phyloP scores from a whole-genome alignment of 23 tunicate genomes.

The Ciona savignyi region DNA sequence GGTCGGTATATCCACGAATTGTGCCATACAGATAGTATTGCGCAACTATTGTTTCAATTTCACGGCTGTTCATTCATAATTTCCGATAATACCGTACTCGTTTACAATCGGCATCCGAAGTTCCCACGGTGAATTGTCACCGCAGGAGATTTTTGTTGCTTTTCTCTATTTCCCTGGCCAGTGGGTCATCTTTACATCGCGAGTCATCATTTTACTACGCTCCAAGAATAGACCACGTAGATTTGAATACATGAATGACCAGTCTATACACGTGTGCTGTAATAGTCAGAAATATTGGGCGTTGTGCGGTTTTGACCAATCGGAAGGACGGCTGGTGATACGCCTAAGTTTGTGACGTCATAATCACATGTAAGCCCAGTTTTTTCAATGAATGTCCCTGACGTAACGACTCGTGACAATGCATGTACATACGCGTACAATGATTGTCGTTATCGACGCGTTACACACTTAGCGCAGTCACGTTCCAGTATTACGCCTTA shows the following conservation, averaged over 20 bases:
- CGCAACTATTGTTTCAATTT: not conserved
- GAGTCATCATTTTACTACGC: not conserved
- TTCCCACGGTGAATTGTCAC: not conserved
- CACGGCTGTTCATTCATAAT: slow-evolving; percentile 1
- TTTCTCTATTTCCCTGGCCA: too few relatives aligned
- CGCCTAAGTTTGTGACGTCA: too few relatives aligned
- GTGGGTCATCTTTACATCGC: too few relatives aligned
- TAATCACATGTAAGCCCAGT: not conserved
- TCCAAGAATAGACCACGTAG: not conserved
- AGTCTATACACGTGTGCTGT: not conserved
- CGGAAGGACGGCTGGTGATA: not conserved
- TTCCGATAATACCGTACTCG: not conserved
- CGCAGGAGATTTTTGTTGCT: too few relatives aligned
- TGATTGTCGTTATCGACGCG: not conserved
- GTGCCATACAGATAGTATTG: too few relatives aligned
- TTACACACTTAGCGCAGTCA: too few relatives aligned
- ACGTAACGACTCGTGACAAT: not conserved
- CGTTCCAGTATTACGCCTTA: too few relatives aligned
- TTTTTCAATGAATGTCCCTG: not conserved
- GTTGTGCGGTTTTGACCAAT: not conserved
- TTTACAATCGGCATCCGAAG: not conserved
- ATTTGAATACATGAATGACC: not conserved
- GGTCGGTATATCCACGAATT: too few relatives aligned
- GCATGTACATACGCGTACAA: not conserved
- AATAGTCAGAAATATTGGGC: not conserved